Evolutionary conservation across 2,113 vertebrate species (phyloP), one percentile per base, ranked within the genome.

Genomic region (Lipophrys pholis): DNA sequence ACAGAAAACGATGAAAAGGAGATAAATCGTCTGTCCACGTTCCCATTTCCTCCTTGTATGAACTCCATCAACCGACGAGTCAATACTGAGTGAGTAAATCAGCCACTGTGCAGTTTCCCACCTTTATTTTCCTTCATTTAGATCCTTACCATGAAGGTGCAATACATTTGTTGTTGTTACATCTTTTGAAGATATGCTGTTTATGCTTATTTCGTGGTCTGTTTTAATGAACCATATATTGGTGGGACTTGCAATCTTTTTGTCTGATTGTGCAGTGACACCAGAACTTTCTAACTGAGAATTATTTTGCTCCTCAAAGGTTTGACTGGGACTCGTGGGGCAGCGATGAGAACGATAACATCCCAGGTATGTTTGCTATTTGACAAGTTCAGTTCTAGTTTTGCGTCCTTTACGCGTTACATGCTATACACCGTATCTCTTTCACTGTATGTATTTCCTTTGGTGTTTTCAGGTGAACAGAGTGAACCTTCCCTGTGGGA

Each of bases 1-100:
- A 51, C 78, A 15, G 85, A 91, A 52, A 94, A 95, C 68, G 93
- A 84, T 0, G 96, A 97, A 82, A 97, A 95, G 90, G 96, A 98
- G 50, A 97, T 98, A 85, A 98, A 99, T 76, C 93, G 97, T 0
- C 95, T 99, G 10, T 99, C 97, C 42, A 98, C 94, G 5, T 96
- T 98, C 55, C 95, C 97, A 6, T 99, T 98, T 60, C 97, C 97
- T 1, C 97, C 97, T 6, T 96, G 96, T 8, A 82, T 93, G 0
- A 96, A 96, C 85, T 99, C 97, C 86, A 97, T 99, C 82, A 93
- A 96, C 58, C 93, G 96, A 0, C 86, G 97, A 50, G 71, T 73
- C 67, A 93, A 91, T 73, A 85, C 81, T 0, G 93, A 94, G 94
- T 94, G 78, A 82, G 93, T 84, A 61, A 3, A 7, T 42, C 35